Conservation (phyloP, 1,140 invertebrate species). For the Branchinecta lindahli region DNA sequence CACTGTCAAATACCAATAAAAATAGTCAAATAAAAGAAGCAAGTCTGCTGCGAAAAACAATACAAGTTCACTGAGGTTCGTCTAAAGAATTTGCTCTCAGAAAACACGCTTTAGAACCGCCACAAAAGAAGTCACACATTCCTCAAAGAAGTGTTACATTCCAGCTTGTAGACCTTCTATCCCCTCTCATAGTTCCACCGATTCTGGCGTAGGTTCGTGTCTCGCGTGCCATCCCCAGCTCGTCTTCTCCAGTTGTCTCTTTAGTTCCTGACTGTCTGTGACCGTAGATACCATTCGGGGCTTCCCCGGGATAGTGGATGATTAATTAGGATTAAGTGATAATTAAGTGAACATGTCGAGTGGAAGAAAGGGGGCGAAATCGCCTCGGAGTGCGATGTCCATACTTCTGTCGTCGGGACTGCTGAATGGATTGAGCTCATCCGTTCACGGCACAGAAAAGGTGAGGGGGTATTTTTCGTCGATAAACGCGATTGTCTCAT, state of each 20-base stretch:
- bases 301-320: not conserved
- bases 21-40: too few species aligned
- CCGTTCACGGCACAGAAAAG: not conserved
- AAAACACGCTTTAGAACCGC: too few species aligned
- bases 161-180: not conserved
- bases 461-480: not conserved
- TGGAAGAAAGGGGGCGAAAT: not conserved
- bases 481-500: too few species aligned
- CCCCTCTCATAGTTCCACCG: not conserved
- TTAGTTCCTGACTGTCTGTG: not conserved
- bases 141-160: too few species aligned
- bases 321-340: not conserved
- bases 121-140: too few species aligned
- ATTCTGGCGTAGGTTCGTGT: not conserved
- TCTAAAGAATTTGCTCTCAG: too few species aligned
- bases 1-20: too few species aligned
- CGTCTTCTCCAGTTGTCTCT: not conserved
- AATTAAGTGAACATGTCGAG: not conserved
- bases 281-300: not conserved
- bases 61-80: too few species aligned
- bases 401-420: not conserved
- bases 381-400: not conserved
- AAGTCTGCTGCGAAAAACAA: too few species aligned
- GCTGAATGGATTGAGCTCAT: not conserved
- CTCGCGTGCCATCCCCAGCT: not conserved